Base-by-base conservation (phyloP, 2,888 invertebrate genomes). In the Polyommatus iphigenia region DNA sequence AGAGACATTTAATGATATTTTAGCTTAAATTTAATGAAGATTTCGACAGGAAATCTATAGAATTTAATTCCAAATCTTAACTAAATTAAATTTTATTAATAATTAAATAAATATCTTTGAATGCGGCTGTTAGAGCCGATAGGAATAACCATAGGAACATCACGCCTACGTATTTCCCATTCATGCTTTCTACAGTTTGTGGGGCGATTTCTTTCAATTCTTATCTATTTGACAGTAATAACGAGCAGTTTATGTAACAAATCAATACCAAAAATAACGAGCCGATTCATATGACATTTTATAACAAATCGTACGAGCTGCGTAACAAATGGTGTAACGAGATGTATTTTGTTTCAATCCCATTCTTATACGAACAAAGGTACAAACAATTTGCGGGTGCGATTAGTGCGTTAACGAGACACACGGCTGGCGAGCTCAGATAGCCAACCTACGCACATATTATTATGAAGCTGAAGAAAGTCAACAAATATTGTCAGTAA, bases 301-400 rank as follows among this genome's bases (percentile, higher is more conserved):
- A 71, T 77, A 80, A 71, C 72, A 78, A 78, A 78, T 76, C 77
- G 79, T 81, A 78, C 76, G 78, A 36, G 57, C 71, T 71, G 90
- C 88, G 84, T 87, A 89, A 92, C 84, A 86, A 87, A 88, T 87
- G 87, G 89, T 89, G 88, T 89, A 91, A 92, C 89, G 89, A 89
- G 90, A 90, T 87, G 81, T 81, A 89, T 90, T 88, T 86, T 88
- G 85, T 87, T 85, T 90, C 89, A 88, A 86, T 85, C 85, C 85
- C 81, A 84, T 84, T 85, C 84, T 84, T 83, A 83, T 86, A 90
- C 18, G 72, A 90, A 91, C 91, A 92, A 91, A 91, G 88, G 85
- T 83, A 88, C 85, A 85, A 88, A 91, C 88, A 89, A 90, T 91
- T 90, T 90, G 91, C 87, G 84, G 85, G 84, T 80, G 84, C 85